Evolutionary conservation across 2,888 invertebrate genomes (phyloP).

Genomic region (Palloptera scutellata): DNA sequence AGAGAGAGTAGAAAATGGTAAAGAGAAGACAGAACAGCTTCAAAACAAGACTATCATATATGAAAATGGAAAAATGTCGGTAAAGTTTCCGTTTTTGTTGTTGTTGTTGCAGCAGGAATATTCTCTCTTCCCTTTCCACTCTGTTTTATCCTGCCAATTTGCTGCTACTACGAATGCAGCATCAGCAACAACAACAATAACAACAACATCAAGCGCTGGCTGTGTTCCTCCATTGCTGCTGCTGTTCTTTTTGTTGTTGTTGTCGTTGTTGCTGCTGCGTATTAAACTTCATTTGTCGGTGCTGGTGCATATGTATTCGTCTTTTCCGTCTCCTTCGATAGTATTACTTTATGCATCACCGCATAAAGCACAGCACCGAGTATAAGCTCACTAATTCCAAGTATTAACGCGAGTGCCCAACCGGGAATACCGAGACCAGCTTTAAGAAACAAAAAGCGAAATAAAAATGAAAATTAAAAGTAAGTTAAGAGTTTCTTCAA

Average conservation of each 20-base stretch:
- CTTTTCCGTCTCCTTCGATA: conserved; percentile 62
- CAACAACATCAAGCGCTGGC: conserved; percentile 6
- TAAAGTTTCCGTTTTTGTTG: conserved; percentile 29
- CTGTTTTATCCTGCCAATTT: conserved; percentile 11
- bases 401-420: conserved; percentile 77
- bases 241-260: conserved; percentile 25
- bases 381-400: conserved; percentile 74
- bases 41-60: neutral
- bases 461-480: neutral
- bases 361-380: conserved; percentile 76
- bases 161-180: conserved; percentile 4
- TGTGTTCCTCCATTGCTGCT: conserved; percentile 32
- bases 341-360: conserved; percentile 73
- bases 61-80: conserved; percentile 28
- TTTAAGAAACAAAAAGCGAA: conserved; percentile 51
- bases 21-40: neutral
- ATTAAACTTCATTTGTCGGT: conserved; percentile 53
- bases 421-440: conserved; percentile 78
- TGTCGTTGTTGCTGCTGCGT: conserved; percentile 30
- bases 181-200: conserved; percentile 16
- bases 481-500: too few relatives aligned
- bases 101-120: conserved; percentile 14
- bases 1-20: neutral
- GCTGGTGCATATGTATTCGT: conserved; percentile 61
- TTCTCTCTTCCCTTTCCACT: conserved; percentile 12